Base-by-base conservation (phyloP, 2,888 invertebrate species). In the Diplazon laetatorius region DNA sequence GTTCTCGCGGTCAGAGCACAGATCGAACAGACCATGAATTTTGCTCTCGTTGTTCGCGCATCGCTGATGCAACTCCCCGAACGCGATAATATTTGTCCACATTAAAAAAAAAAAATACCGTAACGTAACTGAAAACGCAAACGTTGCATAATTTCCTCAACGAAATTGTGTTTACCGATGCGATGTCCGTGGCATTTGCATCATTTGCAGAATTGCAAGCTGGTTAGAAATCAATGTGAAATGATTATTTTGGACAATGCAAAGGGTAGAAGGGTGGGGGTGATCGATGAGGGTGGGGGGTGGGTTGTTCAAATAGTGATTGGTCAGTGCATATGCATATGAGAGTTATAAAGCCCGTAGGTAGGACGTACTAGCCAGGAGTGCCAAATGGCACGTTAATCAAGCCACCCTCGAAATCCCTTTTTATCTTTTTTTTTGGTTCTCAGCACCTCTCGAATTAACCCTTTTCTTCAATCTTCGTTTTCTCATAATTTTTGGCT, bases 91-190 rank as follows among this genome's bases (percentile, higher is more conserved):
- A 68, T 77, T 77, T 68, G 52, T 68, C 42, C 55, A 39, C 72
- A 75, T 60, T 55, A 44, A 9, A 14, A 62, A 44, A 9, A 14
- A 62, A 35, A 50, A 37, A 39, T 52, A 37, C 50, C 68, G 76
- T 79, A 79, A 79, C 71, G 12, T 42, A 44, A 18, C 30, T 44
- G 57, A 25, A 63, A 78, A 60, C 37, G 50, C 2, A 2, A 6
- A 6, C 46, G 80, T 82, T 82, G 77, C 80, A 60, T 81, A 76
- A 81, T 62, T 75, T 81, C 81, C 81, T n/a, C n/a, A n/a, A n/a
- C n/a, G n/a, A n/a, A n/a, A n/a, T n/a, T n/a, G n/a, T 14, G 14
- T 20, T 18, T 5, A 18, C 37, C 59, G 20, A 16, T 35, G 35
- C 46, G n/a, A n/a, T n/a, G n/a, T n/a, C n/a, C n/a, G n/a, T n/a